Conservation (phyloP, 2,797 vertebrate genomes). For the Micropoecilia bifurca region DNA sequence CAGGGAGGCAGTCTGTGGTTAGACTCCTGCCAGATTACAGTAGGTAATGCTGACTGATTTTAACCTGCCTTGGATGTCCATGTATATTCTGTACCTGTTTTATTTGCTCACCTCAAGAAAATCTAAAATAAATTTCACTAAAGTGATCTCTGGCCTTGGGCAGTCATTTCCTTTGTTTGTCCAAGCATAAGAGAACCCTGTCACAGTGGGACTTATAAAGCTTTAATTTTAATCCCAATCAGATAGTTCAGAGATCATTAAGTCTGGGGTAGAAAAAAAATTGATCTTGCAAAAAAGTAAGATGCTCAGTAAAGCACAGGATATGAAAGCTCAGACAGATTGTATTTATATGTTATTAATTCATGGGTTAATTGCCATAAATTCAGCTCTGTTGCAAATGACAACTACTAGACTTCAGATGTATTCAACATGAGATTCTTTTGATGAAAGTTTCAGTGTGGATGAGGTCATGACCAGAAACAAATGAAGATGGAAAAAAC, state of each 20-base stretch:
- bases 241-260: not conserved
- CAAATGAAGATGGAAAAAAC: not conserved
- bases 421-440: not conserved
- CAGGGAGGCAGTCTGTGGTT: too few species aligned
- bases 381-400: not conserved
- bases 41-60: too few species aligned
- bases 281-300: not conserved
- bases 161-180: too few species aligned
- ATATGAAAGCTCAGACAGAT: not conserved
- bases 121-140: too few species aligned
- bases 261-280: not conserved
- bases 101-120: too few species aligned
- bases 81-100: too few species aligned
- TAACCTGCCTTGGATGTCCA: too few species aligned
- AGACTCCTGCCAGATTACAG: too few species aligned
- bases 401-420: not conserved
- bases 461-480: not conserved
- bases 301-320: not conserved
- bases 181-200: too few species aligned
- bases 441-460: not conserved
- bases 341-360: not conserved
- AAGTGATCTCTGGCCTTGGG: too few species aligned
- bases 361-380: not conserved
- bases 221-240: not conserved
- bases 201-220: not conserved